Percentiles rank a stretch among this genome's conserved stretches.
phyloP scores from a whole-genome alignment of 2,888 invertebrate genomes.

The Linyphia triangularis region DNA sequence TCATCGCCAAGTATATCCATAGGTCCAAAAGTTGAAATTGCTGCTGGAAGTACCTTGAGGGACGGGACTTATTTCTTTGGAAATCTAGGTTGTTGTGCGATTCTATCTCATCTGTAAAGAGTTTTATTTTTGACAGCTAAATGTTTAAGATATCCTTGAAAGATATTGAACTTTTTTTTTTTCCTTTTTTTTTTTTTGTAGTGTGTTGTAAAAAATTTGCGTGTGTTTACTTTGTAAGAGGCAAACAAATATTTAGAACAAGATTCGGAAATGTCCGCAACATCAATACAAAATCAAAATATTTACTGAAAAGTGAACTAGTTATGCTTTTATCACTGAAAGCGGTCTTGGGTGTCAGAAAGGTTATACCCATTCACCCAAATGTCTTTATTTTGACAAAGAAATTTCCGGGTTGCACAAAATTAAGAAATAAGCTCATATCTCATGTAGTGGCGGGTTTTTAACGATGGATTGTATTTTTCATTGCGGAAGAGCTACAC shows the following conservation, averaged over 20 bases:
- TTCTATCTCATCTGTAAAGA: neutral
- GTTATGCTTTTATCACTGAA: neutral
- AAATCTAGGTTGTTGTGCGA: neutral
- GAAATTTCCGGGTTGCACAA: too few relatives aligned
- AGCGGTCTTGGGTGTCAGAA: neutral
- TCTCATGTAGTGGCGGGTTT: neutral
- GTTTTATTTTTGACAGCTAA: neutral
- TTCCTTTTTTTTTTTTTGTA: too few relatives aligned
- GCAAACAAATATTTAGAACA: neutral
- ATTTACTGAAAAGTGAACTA: neutral
- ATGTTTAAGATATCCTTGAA: neutral
- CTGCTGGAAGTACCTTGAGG: slow-evolving; percentile 1
- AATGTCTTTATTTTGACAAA: too few relatives aligned
- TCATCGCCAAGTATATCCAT: neutral
- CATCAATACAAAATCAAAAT: neutral
- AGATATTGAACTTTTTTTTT: too few relatives aligned
- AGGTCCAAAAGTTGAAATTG: slow-evolving; percentile 13
- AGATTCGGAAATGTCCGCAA: neutral
- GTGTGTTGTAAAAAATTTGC: too few relatives aligned
- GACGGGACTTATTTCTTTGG: neutral
- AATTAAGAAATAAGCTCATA: too few relatives aligned
- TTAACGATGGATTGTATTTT: neutral
- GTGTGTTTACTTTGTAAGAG: neutral
- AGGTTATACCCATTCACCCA: neutral
- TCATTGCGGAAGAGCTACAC: too few relatives aligned